phyloP scores from a whole-genome alignment of 2,888 invertebrate species.

The Lobophora halterata region DNA sequence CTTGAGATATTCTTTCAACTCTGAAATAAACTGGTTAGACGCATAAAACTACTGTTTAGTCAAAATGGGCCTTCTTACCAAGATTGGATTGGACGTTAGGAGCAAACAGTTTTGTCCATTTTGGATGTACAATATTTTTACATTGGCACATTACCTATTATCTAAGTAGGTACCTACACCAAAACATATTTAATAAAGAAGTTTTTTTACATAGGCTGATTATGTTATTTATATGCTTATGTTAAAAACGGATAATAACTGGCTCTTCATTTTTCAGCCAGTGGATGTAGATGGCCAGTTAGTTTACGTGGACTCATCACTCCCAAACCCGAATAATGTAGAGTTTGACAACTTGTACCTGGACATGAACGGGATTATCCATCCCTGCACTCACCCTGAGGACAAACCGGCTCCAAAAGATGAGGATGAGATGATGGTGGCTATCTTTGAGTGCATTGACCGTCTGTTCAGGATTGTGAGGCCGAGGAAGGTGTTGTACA shows the following conservation, averaged over 20 bases:
- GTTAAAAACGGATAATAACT: not conserved
- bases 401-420: constrained; percentile 98
- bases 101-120: no score
- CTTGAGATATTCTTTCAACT: no score
- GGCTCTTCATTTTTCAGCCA: constrained; percentile 74
- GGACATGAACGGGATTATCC: constrained; percentile 99
- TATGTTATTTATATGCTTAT: no score
- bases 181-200: no score
- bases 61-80: no score
- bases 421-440: constrained; percentile 99
- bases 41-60: no score
- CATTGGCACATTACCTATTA: no score
- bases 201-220: no score
- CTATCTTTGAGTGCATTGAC: constrained; percentile 99
- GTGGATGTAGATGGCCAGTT: constrained; percentile 87
- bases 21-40: no score
- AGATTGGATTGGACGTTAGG: no score
- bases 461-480: constrained; percentile 95
- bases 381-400: constrained; percentile 99
- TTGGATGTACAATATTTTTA: no score
- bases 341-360: constrained; percentile 99
- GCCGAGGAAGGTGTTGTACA: constrained; percentile 95
- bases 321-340: constrained; percentile 96
- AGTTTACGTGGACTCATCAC: constrained; percentile 89
- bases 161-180: no score